Conservation (phyloP, 2,888 invertebrate genomes). For the Lepidonotus clava region DNA sequence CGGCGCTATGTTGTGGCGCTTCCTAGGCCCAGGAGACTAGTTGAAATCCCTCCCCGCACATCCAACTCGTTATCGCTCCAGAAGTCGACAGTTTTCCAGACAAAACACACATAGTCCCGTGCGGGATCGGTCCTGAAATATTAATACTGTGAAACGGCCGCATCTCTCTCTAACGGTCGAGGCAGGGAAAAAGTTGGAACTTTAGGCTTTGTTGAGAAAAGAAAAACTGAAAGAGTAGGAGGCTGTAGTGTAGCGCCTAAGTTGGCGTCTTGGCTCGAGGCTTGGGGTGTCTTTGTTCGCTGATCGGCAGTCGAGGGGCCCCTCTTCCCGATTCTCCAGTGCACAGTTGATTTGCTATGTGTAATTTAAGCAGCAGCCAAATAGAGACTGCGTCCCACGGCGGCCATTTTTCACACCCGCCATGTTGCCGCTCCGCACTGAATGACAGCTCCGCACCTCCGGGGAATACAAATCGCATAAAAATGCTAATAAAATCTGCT, state of each 20-base stretch:
- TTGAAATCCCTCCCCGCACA: neutral
- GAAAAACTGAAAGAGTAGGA: neutral
- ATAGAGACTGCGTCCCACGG: conserved; percentile 54
- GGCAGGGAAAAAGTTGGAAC: neutral
- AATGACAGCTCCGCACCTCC: conserved; percentile 52
- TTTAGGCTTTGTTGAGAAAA: neutral
- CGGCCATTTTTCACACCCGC: conserved; percentile 53
- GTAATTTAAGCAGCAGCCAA: conserved; percentile 58
- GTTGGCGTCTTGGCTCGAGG: neutral
- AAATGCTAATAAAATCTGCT: conserved; percentile 58
- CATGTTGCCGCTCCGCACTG: conserved; percentile 34
- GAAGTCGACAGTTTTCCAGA: neutral
- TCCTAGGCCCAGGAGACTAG: neutral
- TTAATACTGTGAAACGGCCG: neutral
- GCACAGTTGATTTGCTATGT: conserved; percentile 55
- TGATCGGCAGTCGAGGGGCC: neutral
- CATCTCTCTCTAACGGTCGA: neutral
- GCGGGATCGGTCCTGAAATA: neutral
- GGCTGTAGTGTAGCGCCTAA: neutral
- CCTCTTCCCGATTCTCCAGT: neutral
- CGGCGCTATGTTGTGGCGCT: too few species aligned
- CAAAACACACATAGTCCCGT: neutral
- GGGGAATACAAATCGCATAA: conserved; percentile 56
- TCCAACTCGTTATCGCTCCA: neutral
- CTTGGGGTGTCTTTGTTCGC: conserved; percentile 17